A percentile compares a stretch with the other conserved stretches of the same genome.
phyloP scores from a whole-genome alignment of 2,888 invertebrate species.

The Apamea anceps region DNA sequence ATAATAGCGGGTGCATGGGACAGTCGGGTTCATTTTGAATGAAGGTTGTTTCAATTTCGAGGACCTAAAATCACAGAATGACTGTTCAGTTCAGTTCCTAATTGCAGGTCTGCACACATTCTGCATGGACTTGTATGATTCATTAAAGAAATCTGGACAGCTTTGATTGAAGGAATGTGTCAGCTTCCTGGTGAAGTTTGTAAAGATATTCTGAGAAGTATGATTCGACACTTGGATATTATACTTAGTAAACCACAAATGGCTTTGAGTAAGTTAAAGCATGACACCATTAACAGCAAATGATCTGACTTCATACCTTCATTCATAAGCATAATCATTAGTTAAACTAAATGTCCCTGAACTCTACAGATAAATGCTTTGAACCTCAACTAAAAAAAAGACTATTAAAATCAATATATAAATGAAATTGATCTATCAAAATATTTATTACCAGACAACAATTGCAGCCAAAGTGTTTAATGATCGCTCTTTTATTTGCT shows the following conservation, averaged over 20 bases:
- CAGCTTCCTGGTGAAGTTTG: conserved; percentile 31
- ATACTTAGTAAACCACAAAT: conserved; percentile 33
- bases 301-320: not conserved
- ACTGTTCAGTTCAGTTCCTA: not conserved
- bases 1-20: not conserved
- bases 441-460: too few species aligned
- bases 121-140: conserved; percentile 20
- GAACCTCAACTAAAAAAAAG: too few species aligned
- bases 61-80: not conserved
- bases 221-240: conserved; percentile 29
- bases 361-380: too few species aligned
- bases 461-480: too few species aligned
- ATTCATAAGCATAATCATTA: too few species aligned
- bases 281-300: conserved; percentile 19
- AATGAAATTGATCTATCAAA: too few species aligned
- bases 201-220: conserved; percentile 38
- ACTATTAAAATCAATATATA: too few species aligned
- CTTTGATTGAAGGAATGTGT: conserved; percentile 38
- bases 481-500: too few species aligned
- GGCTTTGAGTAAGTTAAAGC: conserved; percentile 23
- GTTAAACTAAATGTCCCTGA: too few species aligned
- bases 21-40: not conserved
- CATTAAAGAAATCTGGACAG: conserved; percentile 14
- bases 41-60: not conserved
- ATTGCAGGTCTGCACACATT: not conserved